Evolutionary conservation across 2,888 invertebrate species (phyloP), one percentile per base, ranked within the genome.

Genomic region (Gisinianus flammeolus): DNA sequence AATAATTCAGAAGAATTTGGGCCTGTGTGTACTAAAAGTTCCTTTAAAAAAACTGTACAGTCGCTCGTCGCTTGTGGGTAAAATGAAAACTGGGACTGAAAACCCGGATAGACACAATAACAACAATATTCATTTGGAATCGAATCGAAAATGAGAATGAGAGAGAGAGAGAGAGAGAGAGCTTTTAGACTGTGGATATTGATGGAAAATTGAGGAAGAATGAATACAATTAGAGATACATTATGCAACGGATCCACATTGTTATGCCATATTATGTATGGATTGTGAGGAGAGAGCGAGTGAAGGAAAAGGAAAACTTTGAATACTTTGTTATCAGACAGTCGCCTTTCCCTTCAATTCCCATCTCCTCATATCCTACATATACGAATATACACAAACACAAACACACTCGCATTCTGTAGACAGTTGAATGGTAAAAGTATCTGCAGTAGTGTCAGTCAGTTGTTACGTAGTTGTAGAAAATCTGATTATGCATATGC

Each of bases 131-230:
- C n/a, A n/a, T n/a, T n/a, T n/a, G n/a, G n/a, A n/a, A n/a, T n/a
- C n/a, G n/a, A n/a, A n/a, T n/a, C n/a, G n/a, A n/a, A n/a, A n/a
- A n/a, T n/a, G n/a, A n/a, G n/a, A n/a, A n/a, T n/a, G n/a, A n/a
- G n/a, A n/a, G n/a, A n/a, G n/a, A n/a, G n/a, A n/a, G n/a, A n/a
- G n/a, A n/a, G n/a, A n/a, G n/a, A n/a, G n/a, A n/a, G n/a, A 26
- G 62, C 62, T 62, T 62, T 62, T 62, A 62, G 26, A 5, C 26
- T 22, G 12, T 16, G 28, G 12, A 62, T 28, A 62, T 62, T 62
- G 62, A 62, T 62, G 62, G 62, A 62, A 62, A 62, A 62, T 62
- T 62, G 62, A 62, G 62, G 26, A 62, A 62, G 62, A 62, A 62
- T 28, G 26, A 62, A 24, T 62, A 62, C 62, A 62, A 62, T 62